Evolutionary conservation across 1,140 invertebrate genomes (phyloP).

Genomic region (Nephotettix cincticeps): DNA sequence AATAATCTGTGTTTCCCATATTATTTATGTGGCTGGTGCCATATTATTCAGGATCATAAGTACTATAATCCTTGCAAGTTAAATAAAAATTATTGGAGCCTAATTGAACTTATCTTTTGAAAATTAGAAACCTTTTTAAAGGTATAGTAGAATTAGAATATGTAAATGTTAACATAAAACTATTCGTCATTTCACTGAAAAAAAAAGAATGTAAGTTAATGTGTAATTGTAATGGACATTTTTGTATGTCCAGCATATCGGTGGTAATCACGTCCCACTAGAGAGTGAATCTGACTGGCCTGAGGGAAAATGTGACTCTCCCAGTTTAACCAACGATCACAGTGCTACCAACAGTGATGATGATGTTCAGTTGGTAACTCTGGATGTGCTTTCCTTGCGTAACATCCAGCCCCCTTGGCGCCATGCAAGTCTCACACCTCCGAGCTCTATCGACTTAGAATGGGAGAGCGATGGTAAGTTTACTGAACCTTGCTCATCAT

Average conservation of each 20-base stretch:
- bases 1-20: no score
- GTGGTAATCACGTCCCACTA: neutral
- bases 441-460: constrained; percentile 45
- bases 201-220: no score
- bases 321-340: neutral
- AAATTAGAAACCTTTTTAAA: no score
- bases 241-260: neutral
- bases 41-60: no score
- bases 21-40: no score
- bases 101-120: no score
- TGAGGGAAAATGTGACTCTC: neutral
- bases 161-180: no score
- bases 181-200: no score
- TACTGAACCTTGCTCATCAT: neutral
- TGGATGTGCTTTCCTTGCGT: constrained; percentile 1
- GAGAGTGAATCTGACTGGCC: neutral
- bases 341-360: neutral
- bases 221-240: no score
- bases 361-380: constrained; percentile 12
- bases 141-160: no score
- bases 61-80: no score
- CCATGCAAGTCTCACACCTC: constrained; percentile 38
- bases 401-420: constrained; percentile 9
- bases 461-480: constrained; percentile 44
- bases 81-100: no score